Percentiles rank a stretch among this genome's conserved stretches.
These are phyloP conservation scores for Limnothrissa miodon DNA, from an alignment of 2,113 vertebrate genomes.

Conservation along the genomic window DNA sequence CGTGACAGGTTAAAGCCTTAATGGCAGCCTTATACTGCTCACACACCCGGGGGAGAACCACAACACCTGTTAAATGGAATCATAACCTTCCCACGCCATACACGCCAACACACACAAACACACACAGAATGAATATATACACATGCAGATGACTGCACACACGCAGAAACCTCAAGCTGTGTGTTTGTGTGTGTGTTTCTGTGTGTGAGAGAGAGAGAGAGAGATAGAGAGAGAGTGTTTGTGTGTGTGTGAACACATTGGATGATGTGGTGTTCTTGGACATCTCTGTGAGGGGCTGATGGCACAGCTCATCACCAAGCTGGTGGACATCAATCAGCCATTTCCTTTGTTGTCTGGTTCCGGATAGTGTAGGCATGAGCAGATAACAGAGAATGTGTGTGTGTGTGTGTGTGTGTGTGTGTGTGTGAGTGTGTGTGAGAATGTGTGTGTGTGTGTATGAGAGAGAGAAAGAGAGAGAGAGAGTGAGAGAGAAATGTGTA, in stretches of 20 bases:
- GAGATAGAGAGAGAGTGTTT: too few species aligned
- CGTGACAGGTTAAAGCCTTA: slow-evolving; percentile 72
- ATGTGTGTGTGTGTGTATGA: slow-evolving; percentile 46
- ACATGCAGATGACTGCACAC: not conserved
- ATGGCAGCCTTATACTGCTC: slow-evolving; percentile 64
- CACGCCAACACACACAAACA: slow-evolving; percentile 52
- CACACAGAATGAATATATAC: slow-evolving; percentile 25
- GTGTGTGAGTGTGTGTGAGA: slow-evolving; percentile 46
- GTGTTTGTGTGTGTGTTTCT: slow-evolving; percentile 37
- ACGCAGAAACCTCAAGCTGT: not conserved
- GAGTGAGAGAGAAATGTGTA: slow-evolving; percentile 14
- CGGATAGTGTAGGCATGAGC: slow-evolving; percentile 29
- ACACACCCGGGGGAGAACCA: slow-evolving; percentile 48
- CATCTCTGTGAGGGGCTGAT: slow-evolving; percentile 54
- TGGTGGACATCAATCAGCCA: slow-evolving; percentile 46
- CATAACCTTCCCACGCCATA: slow-evolving; percentile 35
- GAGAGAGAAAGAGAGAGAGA: slow-evolving; percentile 39
- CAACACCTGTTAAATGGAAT: slow-evolving; percentile 70
- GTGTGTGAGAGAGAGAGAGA: not conserved
- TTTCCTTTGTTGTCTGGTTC: slow-evolving; percentile 10
- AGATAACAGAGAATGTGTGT: not conserved
- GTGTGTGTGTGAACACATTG: not conserved
- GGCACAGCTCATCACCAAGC: slow-evolving; percentile 52
- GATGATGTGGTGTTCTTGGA: slow-evolving; percentile 33
- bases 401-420: slow-evolving; percentile 42